These are phyloP conservation scores for Paedocypris sp. DNA, from an alignment of 2,113 vertebrate species.

Conservation along the genomic window DNA sequence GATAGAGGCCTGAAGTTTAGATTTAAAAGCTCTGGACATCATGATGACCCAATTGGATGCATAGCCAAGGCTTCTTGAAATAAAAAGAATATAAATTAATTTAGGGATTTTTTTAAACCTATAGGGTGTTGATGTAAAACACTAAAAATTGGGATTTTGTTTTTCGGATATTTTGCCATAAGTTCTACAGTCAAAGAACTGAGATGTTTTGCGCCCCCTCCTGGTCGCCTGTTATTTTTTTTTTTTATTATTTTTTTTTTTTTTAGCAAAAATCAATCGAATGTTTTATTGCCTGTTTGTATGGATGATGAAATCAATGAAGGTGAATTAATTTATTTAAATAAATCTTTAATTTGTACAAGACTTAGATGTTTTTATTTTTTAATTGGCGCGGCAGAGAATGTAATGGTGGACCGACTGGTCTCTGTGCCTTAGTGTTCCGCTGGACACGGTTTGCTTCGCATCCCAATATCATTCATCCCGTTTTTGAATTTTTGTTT, in stretches of 20 bases:
- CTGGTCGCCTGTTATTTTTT: too few relatives aligned
- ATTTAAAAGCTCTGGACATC: conserved; percentile 32
- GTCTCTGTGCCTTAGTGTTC: conserved; percentile 36
- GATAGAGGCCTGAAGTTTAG: neutral
- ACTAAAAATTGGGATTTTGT: too few relatives aligned
- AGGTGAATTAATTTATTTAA: conserved; percentile 70
- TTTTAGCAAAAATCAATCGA: neutral
- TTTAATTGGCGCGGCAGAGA: conserved; percentile 45
- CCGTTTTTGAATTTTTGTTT: too few relatives aligned
- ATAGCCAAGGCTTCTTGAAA: too few relatives aligned
- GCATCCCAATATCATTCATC: too few relatives aligned
- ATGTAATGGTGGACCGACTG: conserved; percentile 19
- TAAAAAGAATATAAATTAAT: too few relatives aligned
- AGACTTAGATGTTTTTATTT: conserved; percentile 54
- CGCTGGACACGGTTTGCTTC: conserved; percentile 23
- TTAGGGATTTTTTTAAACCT: too few relatives aligned
- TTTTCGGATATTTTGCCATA: too few relatives aligned
- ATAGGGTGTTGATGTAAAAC: too few relatives aligned
- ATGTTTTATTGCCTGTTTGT: conserved; percentile 33
- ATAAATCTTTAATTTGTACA: conserved; percentile 67
- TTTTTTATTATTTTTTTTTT: neutral
- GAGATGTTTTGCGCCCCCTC: too few relatives aligned
- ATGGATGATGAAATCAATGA: conserved; percentile 56
- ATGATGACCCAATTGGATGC: too few relatives aligned
- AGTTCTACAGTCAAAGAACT: too few relatives aligned